phyloP scores from a whole-genome alignment of 2,113 vertebrate species.

The Ictalurus punctatus region DNA sequence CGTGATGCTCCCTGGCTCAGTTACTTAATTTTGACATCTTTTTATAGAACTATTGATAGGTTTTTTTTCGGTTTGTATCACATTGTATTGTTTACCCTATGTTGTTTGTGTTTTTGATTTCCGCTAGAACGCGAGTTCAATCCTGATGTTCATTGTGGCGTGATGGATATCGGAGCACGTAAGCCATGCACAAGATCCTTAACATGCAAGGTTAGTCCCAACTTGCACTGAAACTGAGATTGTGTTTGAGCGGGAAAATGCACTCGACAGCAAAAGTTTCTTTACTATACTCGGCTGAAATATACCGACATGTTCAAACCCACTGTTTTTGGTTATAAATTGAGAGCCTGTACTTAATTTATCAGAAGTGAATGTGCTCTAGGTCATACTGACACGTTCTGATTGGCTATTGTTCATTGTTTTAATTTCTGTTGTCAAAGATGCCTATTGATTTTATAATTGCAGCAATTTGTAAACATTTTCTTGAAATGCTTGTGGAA shows the following conservation, averaged over 20 bases:
- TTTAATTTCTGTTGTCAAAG: neutral
- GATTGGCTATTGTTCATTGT: neutral
- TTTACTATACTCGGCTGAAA: neutral
- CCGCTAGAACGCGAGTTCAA: conserved; percentile 95
- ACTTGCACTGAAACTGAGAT: neutral
- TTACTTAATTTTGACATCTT: neutral
- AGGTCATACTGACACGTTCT: neutral
- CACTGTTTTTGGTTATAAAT: no score
- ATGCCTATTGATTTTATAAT: neutral
- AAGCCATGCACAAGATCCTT: conserved; percentile 99
- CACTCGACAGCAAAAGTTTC: neutral
- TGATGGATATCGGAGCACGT: conserved; percentile 91
- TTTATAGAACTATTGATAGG: neutral
- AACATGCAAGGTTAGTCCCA: conserved; percentile 93
- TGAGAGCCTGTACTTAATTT: neutral
- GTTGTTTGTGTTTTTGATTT: neutral
- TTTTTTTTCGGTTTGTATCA: neutral
- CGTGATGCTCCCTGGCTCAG: neutral
- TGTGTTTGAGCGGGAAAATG: neutral
- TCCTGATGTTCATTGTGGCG: conserved; percentile 97
- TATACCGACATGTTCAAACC: no score
- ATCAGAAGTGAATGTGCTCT: neutral
- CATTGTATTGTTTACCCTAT: neutral
- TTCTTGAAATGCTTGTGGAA: neutral
- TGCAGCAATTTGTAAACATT: neutral